Evolutionary conservation across 1,140 invertebrate genomes (phyloP), one percentile per base, ranked within the genome.

Genomic region (Drosophila triauraria): DNA sequence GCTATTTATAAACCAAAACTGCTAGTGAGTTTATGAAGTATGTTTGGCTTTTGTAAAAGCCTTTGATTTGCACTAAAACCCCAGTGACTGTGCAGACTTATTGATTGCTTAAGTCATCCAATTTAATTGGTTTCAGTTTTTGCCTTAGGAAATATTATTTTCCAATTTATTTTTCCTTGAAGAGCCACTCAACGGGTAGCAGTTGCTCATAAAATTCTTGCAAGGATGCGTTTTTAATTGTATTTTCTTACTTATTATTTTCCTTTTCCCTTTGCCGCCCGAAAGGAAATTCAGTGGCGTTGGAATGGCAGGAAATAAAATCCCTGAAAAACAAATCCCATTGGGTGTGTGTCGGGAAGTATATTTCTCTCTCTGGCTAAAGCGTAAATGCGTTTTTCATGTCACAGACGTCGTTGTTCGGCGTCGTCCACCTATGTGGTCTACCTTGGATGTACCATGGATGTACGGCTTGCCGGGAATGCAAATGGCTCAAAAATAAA

Each of bases 341-440:
- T 70, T 67, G 59, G 40, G 27, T 15, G 38, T 40, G 17, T 12
- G 38, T 6, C 13, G n/a, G 12, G 17, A 62, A 42, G 25, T 7
- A 12, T 27, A 10, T 6, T 17, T 25, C 35, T 44, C 30, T 20
- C 47, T 32, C 35, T 10, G 38, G 32, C 35, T 35, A 59, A 72
- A 12, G 30, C 67, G 69, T 30, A 60, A 72, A 72, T 72, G 69
- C 68, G 67, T 50, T 72, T 72, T 72, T 42, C 69, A 72, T 72
- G 69, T 68, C 47, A 27, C 62, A 50, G 38, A n/a, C n/a, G n/a
- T 43, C 62, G 9, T 27, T 35, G 3, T 38, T 15, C 35, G 35
- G 9, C 35, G 32, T 54, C 13, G 51, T 69, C 67, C 67, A 53
- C 61, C 67, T 65, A 44, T 65, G 62, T 40, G 40, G 40, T 54